These are phyloP conservation scores for Elymnias hypermnestra DNA, from an alignment of 1,140 invertebrate species.

Conservation along the genomic window DNA sequence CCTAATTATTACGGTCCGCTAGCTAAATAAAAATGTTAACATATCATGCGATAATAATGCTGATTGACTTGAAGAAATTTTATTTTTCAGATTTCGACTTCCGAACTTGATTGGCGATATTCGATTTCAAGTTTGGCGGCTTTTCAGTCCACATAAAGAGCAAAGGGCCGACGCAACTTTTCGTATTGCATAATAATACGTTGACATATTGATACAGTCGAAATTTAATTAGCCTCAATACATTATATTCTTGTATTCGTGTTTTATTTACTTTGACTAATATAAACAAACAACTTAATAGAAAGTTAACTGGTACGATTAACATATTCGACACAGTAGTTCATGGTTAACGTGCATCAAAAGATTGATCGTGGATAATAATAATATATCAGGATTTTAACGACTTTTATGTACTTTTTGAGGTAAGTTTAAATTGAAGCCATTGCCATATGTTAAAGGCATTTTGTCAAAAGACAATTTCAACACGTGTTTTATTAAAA, in stretches of 20 bases:
- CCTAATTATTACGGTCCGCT: conserved; percentile 3
- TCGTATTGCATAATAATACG: conserved; percentile 22
- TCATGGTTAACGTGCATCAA: no score
- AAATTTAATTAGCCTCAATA: conserved; percentile 22
- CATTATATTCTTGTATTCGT: background rate
- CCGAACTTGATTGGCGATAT: conserved; percentile 25
- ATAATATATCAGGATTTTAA: no score
- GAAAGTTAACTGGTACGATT: background rate
- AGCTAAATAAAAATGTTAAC: conserved; percentile 13
- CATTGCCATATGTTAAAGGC: no score
- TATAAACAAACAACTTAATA: conserved; percentile 1
- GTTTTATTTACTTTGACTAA: conserved; percentile 3
- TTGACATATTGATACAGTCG: conserved; percentile 24
- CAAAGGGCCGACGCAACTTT: conserved; percentile 24
- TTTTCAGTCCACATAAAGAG: conserved; percentile 25
- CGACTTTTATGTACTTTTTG: no score
- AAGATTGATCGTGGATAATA: no score
- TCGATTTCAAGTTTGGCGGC: conserved; percentile 23
- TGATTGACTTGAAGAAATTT: conserved; percentile 20
- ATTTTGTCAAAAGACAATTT: no score
- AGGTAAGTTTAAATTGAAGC: no score
- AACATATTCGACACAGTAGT: no score
- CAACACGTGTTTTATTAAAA: no score
- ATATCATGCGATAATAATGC: conserved; percentile 19
- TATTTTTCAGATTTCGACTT: conserved; percentile 20